These are phyloP conservation scores for Ptilonorhynchus violaceus DNA, from an alignment of 2,113 vertebrate species.

Conservation along the genomic window DNA sequence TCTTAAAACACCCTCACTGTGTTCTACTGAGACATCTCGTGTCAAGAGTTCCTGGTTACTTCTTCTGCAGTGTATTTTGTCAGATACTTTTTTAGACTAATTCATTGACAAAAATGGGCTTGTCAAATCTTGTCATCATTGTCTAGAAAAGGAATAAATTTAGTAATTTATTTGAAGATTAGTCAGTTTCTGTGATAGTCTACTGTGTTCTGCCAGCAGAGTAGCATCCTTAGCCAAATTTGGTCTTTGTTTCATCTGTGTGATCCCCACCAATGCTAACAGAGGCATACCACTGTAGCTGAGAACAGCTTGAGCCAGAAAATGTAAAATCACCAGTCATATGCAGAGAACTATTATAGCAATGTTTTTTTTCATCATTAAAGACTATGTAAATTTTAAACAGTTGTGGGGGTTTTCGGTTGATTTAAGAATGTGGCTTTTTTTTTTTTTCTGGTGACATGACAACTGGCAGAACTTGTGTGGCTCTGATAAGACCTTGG, in stretches of 20 bases:
- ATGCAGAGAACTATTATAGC: not conserved
- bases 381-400: not conserved
- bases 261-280: not conserved
- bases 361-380: not conserved
- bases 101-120: conserved; percentile 1
- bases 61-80: conserved; percentile 11
- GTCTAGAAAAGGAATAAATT: not conserved
- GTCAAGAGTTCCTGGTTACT: not conserved
- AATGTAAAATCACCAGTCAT: not conserved
- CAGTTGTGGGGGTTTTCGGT: not conserved
- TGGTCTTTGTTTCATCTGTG: not conserved
- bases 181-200: not conserved
- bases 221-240: not conserved
- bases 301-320: not conserved
- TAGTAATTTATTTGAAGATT: conserved; percentile 13
- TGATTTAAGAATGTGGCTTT: not conserved
- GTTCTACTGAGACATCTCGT: not conserved
- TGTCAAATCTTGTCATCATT: not conserved
- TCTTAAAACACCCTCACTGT: not conserved
- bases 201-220: not conserved
- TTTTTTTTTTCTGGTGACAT: not conserved
- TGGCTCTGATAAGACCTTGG: not conserved
- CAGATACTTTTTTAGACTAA: not conserved
- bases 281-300: not conserved
- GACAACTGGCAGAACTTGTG: not conserved